Evolutionary conservation across 2,797 vertebrate genomes (phyloP).

Genomic region (Emydoidea blandingii): DNA sequence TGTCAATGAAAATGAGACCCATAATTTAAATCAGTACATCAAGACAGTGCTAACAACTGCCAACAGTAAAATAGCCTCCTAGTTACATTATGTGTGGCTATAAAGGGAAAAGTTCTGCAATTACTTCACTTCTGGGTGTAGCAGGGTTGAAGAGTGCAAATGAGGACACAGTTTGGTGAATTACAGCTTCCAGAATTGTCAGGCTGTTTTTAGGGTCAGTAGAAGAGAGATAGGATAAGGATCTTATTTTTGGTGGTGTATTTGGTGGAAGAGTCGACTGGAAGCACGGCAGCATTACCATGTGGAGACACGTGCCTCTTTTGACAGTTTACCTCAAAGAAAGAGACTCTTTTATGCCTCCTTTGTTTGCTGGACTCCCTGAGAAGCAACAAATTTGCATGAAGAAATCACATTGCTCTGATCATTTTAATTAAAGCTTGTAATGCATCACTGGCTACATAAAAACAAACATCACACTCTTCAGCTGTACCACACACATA

Average conservation of each 20-base stretch:
- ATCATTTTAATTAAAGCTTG: slow-evolving; percentile 79
- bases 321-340: slow-evolving; percentile 63
- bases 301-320: slow-evolving; percentile 4
- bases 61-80: not conserved
- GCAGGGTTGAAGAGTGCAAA: not conserved
- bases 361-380: slow-evolving; percentile 63
- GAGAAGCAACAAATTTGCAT: slow-evolving; percentile 67
- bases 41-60: not conserved
- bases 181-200: not conserved
- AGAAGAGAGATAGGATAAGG: not conserved
- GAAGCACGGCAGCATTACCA: not conserved
- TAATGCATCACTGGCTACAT: slow-evolving; percentile 44
- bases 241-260: not conserved
- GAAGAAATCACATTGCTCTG: slow-evolving; percentile 54
- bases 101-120: not conserved
- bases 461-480: slow-evolving; percentile 40
- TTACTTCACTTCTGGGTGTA: not conserved
- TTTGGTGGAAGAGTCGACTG: not conserved
- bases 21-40: not conserved
- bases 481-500: slow-evolving; percentile 12
- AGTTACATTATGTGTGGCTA: not conserved
- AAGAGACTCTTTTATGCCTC: slow-evolving; percentile 49
- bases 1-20: not conserved
- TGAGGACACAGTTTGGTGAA: not conserved
- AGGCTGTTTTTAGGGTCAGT: not conserved